These are phyloP conservation scores for Brachionus manjavacas DNA, from an alignment of 1,140 invertebrate species.

Conservation along the genomic window DNA sequence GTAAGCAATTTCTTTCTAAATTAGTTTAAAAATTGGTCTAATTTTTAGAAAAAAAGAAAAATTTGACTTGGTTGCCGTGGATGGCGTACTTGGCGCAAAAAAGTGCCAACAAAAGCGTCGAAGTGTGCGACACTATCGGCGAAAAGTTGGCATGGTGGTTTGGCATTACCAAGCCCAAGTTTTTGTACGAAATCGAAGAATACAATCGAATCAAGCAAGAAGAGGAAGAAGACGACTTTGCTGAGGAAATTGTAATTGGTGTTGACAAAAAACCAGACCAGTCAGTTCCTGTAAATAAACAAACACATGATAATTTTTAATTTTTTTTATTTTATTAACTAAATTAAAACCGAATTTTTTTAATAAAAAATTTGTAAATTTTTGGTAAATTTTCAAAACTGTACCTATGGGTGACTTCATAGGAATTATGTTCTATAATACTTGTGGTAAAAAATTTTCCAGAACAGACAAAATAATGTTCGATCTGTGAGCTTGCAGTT, in stretches of 20 bases:
- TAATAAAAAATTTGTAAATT: not conserved
- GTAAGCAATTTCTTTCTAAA: not conserved
- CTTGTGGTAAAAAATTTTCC: not conserved
- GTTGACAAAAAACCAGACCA: not conserved
- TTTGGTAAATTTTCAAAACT: not conserved
- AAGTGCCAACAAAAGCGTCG: constrained; percentile 3
- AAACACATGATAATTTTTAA: not conserved
- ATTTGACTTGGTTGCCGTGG: constrained; percentile 28
- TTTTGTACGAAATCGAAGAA: constrained; percentile 36
- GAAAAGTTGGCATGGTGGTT: constrained; percentile 41
- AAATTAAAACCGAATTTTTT: not conserved
- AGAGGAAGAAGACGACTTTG: not conserved
- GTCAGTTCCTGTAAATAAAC: not conserved
- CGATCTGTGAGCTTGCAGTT: not conserved
- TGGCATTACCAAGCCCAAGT: constrained; percentile 38
- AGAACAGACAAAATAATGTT: constrained; percentile 28
- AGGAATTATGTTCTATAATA: not conserved
- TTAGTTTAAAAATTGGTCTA: not conserved
- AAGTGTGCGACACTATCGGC: constrained; percentile 23
- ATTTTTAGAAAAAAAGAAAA: not conserved
- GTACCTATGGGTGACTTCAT: constrained; percentile 1
- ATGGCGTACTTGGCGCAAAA: not conserved
- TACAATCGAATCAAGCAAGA: constrained; percentile 34
- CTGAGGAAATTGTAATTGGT: constrained; percentile 8
- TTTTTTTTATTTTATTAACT: not conserved